Conservation (phyloP, 1,140 invertebrate genomes). For the Portunus trituberculatus region DNA sequence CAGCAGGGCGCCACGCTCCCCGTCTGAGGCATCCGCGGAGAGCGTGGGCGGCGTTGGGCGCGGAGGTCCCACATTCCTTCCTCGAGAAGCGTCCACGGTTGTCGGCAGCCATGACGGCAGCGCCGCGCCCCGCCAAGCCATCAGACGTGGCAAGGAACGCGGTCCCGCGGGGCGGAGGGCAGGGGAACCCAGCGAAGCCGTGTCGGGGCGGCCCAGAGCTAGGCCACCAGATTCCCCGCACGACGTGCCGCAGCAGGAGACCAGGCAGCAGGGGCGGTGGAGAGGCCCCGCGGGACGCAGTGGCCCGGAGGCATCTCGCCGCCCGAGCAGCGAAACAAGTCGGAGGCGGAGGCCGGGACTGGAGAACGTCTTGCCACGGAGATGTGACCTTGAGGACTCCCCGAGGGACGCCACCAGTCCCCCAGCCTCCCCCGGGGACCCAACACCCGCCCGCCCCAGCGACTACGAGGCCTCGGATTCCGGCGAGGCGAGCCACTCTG, state of each 20-base stretch:
- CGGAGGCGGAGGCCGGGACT: not conserved
- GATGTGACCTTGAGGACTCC: not conserved
- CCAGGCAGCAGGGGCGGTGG: constrained; percentile 7
- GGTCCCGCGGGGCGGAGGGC: not conserved
- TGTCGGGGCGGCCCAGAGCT: not conserved
- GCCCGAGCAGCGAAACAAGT: not conserved
- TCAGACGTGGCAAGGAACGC: not conserved
- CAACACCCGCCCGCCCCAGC: constrained; percentile 27
- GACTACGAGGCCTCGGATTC: constrained; percentile 66
- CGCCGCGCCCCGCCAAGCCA: constrained; percentile 49
- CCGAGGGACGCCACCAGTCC: constrained; percentile 31
- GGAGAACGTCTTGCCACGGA: not conserved
- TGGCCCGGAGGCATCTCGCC: not conserved
- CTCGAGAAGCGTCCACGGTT: not conserved
- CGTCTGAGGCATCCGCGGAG: constrained; percentile 60
- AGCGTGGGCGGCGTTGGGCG: constrained; percentile 5
- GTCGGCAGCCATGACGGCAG: not conserved
- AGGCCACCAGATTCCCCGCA: not conserved
- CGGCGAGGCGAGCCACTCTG: constrained; percentile 65
- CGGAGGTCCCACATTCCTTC: not conserved
- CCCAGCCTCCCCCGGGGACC: not conserved
- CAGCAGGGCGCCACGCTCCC: constrained; percentile 47
- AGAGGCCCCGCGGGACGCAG: not conserved
- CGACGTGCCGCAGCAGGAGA: not conserved
- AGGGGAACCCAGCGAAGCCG: not conserved